Evolutionary conservation across 2,113 vertebrate genomes (phyloP), one percentile per base, ranked within the genome.

Genomic region (Fregata magnificens): DNA sequence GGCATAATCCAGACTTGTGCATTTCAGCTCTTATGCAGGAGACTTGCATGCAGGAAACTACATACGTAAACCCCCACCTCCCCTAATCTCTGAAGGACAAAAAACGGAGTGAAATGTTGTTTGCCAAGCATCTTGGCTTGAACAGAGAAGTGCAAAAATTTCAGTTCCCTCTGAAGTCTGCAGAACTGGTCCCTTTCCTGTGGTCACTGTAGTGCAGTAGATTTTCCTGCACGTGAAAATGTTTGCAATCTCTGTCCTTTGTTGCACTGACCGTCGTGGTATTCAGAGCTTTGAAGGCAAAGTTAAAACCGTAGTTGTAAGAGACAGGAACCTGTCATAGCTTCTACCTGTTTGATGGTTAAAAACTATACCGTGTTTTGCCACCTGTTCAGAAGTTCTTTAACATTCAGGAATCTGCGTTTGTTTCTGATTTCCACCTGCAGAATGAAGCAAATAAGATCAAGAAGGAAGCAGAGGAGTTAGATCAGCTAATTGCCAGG

Each of bases 401-500:
- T 86, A 52, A 31, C 2, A 28, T 77, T 81, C 45, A 38, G 36
- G 42, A 91, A 65, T 59, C 44, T 83, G 28, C 7, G 3, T 66
- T 56, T 96, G 14, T 77, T 94, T 85, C 45, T 86, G 17, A 42
- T 81, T 88, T 91, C 38, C 9, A 45, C 38, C 59, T 96, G 61
- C 93, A 97, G 99, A 99, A 99, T 24, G 99, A 99, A 71, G 99
- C 99, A 69, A 98, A 89, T 85, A 99, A 99, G 94, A 99, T 99
- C 94, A 99, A 99, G 98, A 99, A 99, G 88, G 99, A 99, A 97
- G 99, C 99, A 0, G 98, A 98, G 2, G 99, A 99, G 31, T 98
- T 99, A 34, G 99, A 99, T 96, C 99, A 97, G 49, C 98, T 99
- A 65, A 99, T 99, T 65, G 99, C 99, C 84, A 99, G 98, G 94